Conservation (phyloP, 2,888 invertebrate genomes). For the Leptinotarsa haldemani region DNA sequence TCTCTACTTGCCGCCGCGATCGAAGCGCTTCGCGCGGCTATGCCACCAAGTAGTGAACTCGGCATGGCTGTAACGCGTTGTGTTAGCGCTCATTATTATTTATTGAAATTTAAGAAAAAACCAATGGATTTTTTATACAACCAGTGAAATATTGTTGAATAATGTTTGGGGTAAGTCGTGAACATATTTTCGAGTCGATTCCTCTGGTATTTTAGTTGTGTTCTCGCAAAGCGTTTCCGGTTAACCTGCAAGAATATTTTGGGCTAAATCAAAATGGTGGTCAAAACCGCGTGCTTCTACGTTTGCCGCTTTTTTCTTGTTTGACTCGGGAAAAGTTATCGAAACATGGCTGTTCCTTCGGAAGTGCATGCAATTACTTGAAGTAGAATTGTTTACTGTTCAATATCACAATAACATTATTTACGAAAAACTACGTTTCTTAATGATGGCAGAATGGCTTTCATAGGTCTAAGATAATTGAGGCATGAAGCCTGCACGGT, state of each 20-base stretch:
- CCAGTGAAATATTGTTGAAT: constrained; percentile 39
- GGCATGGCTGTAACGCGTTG: constrained; percentile 59
- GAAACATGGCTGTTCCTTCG: constrained; percentile 24
- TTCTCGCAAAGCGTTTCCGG: constrained; percentile 61
- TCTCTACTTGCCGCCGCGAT: constrained; percentile 56
- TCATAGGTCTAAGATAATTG: no score
- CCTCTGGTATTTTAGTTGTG: constrained; percentile 32
- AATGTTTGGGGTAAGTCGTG: constrained; percentile 46
- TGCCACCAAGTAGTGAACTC: constrained; percentile 56
- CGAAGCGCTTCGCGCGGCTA: constrained; percentile 58
- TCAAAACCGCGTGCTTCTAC: constrained; percentile 63
- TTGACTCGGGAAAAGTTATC: constrained; percentile 39
- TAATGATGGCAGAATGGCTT: no score
- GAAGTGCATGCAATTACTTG: neutral
- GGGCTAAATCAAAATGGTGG: constrained; percentile 65
- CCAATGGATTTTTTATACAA: constrained; percentile 45
- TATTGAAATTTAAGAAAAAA: constrained; percentile 51
- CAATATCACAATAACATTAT: no score
- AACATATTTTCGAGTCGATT: constrained; percentile 41
- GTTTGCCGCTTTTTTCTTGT: constrained; percentile 56
- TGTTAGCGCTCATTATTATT: constrained; percentile 52
- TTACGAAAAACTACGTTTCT: no score
- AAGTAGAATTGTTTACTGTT: neutral
- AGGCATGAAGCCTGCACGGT: no score
- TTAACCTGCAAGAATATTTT: constrained; percentile 64